Evolutionary conservation across 2,888 invertebrate genomes (phyloP), one percentile per base, ranked within the genome.

Genomic region (Pristionchus entomophagus): DNA sequence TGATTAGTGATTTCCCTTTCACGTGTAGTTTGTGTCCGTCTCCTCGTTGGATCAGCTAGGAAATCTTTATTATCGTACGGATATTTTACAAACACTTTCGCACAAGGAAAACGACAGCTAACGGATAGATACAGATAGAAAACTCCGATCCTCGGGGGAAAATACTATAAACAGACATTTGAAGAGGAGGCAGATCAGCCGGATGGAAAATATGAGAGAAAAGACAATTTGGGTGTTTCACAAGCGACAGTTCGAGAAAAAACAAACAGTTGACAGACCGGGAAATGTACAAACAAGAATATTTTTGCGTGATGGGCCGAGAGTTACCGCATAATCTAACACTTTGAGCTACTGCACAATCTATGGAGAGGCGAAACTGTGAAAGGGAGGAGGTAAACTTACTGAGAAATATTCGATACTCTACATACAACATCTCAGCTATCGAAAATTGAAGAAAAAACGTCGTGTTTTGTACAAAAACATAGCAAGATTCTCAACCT

Each of bases 101-200:
- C 38, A 69, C 35, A 69, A 32, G 22, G n/a, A 38, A 38, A n/a
- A n/a, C 6, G 45, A 41, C 69, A 69, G 69, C 69, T 69, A 69
- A 69, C 69, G 38, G 69, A 69, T 69, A 41, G 69, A 69, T 69
- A 41, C 38, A 69, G 69, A 69, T 19, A 38, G 6, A 69, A 6
- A 38, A 41, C 69, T 35, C 69, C 35, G 38, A 69, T 38, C 35
- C 69, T 69, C 69, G 35, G 38, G n/a, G n/a, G 38, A 69, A 69
- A 69, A 38, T 69, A 69, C 69, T 69, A 69, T 69, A 69, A 69
- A 69, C 69, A 69, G 69, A 69, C 69, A 69, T 69, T 38, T 69
- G 38, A 69, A 69, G 22, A 69, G 38, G 38, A 69, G 69, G 69
- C 69, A 69, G 69, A 69, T 69, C 69, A 69, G 35, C 69, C 35